phyloP scores from a whole-genome alignment of 2,888 invertebrate species.

The Aleiodes alternator region DNA sequence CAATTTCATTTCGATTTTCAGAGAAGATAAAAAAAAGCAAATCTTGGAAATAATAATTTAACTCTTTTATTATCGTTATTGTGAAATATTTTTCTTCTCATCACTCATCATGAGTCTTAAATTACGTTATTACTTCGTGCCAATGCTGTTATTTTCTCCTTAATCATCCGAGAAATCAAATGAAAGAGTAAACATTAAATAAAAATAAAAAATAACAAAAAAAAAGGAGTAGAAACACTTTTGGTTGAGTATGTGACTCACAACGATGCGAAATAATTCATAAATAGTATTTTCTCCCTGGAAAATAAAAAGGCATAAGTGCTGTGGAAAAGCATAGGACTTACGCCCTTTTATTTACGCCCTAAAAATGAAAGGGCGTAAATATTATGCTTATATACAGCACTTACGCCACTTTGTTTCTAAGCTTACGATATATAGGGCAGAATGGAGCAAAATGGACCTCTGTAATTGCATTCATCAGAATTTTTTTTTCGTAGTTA shows the following conservation, averaged over 20 bases:
- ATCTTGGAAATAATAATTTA: background rate
- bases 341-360: too few relatives aligned
- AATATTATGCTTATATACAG: too few relatives aligned
- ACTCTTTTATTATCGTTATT: conserved; percentile 1
- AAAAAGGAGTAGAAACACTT: conserved; percentile 6
- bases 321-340: too few relatives aligned
- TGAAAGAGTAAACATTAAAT: background rate
- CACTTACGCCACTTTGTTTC: too few relatives aligned
- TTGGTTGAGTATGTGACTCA: conserved; percentile 48
- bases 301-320: too few relatives aligned
- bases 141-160: conserved; percentile 2
- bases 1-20: background rate
- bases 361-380: too few relatives aligned
- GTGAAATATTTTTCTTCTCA: conserved; percentile 13
- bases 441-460: too few relatives aligned
- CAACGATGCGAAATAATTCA: conserved; percentile 43
- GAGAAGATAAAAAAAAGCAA: background rate
- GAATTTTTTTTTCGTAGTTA: too few relatives aligned
- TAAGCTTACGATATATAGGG: too few relatives aligned
- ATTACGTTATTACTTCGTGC: background rate
- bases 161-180: background rate
- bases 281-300: conserved; percentile 47
- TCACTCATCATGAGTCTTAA: conserved; percentile 14
- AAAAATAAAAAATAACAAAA: background rate
- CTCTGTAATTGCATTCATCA: too few relatives aligned